Percentiles rank a stretch among this genome's conserved stretches.
Conservation (phyloP, 2,113 vertebrate genomes). For the Antechinus stuartii region DNA sequence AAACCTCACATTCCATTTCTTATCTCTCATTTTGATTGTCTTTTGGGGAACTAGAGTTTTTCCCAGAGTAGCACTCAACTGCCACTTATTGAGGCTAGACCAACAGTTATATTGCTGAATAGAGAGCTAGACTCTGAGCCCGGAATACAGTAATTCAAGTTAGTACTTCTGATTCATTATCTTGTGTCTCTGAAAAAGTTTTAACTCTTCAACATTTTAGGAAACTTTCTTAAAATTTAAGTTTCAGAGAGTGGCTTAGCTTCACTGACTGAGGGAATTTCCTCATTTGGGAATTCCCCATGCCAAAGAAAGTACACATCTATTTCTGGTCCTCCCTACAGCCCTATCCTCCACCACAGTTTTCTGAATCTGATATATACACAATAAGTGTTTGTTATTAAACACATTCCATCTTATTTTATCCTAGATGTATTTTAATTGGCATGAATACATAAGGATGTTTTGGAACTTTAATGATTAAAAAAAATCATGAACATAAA, state of each 20-base stretch:
- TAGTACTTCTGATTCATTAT: neutral
- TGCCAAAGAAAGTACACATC: neutral
- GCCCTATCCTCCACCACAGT: neutral
- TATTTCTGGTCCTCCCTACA: neutral
- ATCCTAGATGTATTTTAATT: neutral
- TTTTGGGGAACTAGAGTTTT: neutral
- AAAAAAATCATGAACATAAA: neutral
- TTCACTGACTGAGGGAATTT: neutral
- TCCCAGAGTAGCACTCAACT: neutral
- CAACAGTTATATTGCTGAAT: neutral
- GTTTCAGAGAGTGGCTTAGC: neutral
- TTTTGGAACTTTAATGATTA: neutral
- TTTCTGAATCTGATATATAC: neutral
- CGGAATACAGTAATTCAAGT: neutral
- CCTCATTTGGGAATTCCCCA: neutral
- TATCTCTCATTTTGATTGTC: neutral
- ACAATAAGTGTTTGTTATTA: neutral
- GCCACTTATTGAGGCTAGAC: neutral
- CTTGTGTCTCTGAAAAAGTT: neutral
- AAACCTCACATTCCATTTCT: neutral
- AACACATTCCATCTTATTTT: neutral
- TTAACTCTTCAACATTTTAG: neutral
- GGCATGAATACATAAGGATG: neutral
- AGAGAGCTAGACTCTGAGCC: neutral
- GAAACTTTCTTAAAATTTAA: neutral